These are phyloP conservation scores for Ptyas mucosa DNA, from an alignment of 2,113 vertebrate genomes.

Conservation along the genomic window DNA sequence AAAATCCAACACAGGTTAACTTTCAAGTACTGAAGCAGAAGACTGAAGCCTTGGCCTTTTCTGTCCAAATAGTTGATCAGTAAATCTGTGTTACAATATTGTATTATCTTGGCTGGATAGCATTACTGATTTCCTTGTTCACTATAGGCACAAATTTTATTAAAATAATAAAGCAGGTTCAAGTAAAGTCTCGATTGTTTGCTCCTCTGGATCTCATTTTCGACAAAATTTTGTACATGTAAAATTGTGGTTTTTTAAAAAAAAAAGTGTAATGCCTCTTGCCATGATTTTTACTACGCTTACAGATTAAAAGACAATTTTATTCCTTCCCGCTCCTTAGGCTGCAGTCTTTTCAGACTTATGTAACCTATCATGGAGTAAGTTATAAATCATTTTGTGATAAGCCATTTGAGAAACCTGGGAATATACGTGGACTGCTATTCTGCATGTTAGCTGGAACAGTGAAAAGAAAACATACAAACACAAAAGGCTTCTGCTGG, in stretches of 20 bases:
- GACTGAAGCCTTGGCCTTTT: background rate
- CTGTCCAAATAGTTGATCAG: background rate
- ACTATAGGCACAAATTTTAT: background rate
- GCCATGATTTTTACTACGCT: background rate
- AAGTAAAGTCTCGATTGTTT: background rate
- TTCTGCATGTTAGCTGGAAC: background rate
- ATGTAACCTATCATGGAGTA: background rate
- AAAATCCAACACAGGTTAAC: background rate
- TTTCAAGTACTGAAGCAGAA: background rate
- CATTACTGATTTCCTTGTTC: background rate
- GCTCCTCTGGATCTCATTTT: background rate
- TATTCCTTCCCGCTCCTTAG: background rate
- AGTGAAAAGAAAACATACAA: background rate
- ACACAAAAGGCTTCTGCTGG: background rate
- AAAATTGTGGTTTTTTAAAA: background rate
- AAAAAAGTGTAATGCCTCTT: background rate
- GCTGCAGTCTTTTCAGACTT: background rate
- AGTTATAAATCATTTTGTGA: background rate
- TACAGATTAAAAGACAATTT: background rate
- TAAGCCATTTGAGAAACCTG: background rate
- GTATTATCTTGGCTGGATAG: background rate
- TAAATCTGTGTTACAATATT: background rate
- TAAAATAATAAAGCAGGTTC: background rate
- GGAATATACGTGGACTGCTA: background rate
- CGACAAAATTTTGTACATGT: background rate